A percentile compares a stretch with the other conserved stretches of the same genome.
phyloP scores from a whole-genome alignment of 2,888 invertebrate genomes.

The Campoletis raptor region DNA sequence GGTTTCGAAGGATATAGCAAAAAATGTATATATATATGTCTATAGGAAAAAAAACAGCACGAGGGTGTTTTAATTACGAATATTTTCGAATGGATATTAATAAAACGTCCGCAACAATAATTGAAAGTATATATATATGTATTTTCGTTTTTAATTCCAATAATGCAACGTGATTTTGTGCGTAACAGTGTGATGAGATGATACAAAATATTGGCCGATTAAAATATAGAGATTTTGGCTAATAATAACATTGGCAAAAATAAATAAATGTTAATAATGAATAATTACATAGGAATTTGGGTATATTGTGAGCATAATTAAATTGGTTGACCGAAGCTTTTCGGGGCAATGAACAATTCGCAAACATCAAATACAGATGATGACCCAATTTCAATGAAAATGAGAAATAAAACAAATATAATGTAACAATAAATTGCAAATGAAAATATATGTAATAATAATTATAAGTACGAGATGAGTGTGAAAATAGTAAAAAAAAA shows the following conservation, averaged over 20 bases:
- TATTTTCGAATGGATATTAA: conserved; percentile 29
- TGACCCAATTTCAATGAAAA: background rate
- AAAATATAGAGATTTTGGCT: background rate
- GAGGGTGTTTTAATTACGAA: background rate
- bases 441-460: background rate
- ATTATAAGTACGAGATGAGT: background rate
- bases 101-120: background rate
- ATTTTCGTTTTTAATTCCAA: conserved; percentile 25
- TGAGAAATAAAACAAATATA: background rate
- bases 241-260: background rate
- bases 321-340: conserved; percentile 10
- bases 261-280: conserved; percentile 24
- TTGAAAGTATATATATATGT: conserved; percentile 15
- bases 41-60: background rate
- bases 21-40: background rate
- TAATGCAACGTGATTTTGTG: conserved; percentile 10
- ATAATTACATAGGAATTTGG: background rate
- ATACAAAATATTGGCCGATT: background rate
- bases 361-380: background rate
- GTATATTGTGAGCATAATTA: background rate
- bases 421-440: background rate
- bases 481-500: background rate
- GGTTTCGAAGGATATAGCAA: conserved; percentile 11
- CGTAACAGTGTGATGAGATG: conserved; percentile 20
- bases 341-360: background rate